phyloP scores from a whole-genome alignment of 1,140 invertebrate species.

The Galleria mellonella region DNA sequence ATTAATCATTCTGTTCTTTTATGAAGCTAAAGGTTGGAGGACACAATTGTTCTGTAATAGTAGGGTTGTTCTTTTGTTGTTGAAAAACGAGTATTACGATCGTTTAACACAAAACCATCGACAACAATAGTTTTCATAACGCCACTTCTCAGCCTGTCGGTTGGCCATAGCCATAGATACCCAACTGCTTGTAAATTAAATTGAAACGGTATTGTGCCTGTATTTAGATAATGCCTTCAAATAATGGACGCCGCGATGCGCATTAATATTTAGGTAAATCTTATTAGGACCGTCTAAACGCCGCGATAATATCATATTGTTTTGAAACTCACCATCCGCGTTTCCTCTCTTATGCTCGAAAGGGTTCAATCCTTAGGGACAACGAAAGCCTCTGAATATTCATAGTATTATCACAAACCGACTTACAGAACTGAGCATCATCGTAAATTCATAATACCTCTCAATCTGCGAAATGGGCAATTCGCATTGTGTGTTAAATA shows the following conservation, averaged over 20 bases:
- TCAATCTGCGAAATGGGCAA: not conserved
- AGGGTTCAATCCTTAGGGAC: constrained; percentile 59
- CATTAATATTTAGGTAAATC: constrained; percentile 71
- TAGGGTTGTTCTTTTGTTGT: constrained; percentile 47
- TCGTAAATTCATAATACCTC: constrained; percentile 40
- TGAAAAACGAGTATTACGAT: constrained; percentile 29
- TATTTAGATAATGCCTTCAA: constrained; percentile 62
- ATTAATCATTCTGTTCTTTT: constrained; percentile 69
- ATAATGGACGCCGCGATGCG: constrained; percentile 67
- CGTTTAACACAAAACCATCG: constrained; percentile 13
- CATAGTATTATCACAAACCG: constrained; percentile 53
- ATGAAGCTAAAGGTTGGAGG: constrained; percentile 59
- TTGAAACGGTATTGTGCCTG: constrained; percentile 25
- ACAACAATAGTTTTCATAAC: constrained; percentile 24
- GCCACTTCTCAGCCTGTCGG: constrained; percentile 11
- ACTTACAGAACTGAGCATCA: constrained; percentile 41
- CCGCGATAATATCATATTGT: constrained; percentile 71
- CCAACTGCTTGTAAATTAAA: constrained; percentile 21
- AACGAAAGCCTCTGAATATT: constrained; percentile 49
- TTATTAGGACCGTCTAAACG: constrained; percentile 69
- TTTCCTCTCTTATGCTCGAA: constrained; percentile 63
- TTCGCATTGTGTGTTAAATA: no score
- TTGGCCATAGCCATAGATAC: constrained; percentile 2
- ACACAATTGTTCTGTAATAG: constrained; percentile 57
- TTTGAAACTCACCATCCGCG: constrained; percentile 63